Conservation (phyloP, 1,140 invertebrate genomes). For the Musca vetustissima region DNA sequence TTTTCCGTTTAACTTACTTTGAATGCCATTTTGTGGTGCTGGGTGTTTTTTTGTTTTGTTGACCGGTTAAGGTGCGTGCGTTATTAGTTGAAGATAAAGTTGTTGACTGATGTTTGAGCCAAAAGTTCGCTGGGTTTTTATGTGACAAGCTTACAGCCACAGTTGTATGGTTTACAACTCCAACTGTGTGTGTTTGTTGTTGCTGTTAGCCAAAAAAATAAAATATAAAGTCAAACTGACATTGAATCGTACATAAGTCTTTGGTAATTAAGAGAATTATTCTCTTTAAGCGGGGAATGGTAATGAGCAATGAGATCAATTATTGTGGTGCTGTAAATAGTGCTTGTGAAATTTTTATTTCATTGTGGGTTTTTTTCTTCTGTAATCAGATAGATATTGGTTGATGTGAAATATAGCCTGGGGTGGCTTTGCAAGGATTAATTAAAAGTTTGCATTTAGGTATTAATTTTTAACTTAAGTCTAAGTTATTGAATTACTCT, state of each 20-base stretch:
- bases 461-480: too few species aligned
- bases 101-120: background rate
- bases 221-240: background rate
- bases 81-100: background rate
- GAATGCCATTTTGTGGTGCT: constrained; percentile 39
- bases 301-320: background rate
- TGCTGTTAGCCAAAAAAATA: background rate
- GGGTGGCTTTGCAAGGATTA: background rate
- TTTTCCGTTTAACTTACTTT: constrained; percentile 32
- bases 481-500: too few species aligned
- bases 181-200: background rate
- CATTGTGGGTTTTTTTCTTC: constrained; percentile 47
- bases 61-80: background rate
- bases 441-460: too few species aligned
- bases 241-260: too few species aligned
- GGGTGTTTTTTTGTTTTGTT: background rate
- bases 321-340: too few species aligned
- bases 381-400: too few species aligned
- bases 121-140: too few species aligned
- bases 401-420: background rate
- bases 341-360: background rate
- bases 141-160: constrained; percentile 33
- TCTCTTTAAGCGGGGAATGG: too few species aligned
- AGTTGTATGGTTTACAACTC: too few species aligned
- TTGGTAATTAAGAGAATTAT: too few species aligned